Evolutionary conservation across 2,888 invertebrate species (phyloP).

Genomic region (Perizoma affinitatum): DNA sequence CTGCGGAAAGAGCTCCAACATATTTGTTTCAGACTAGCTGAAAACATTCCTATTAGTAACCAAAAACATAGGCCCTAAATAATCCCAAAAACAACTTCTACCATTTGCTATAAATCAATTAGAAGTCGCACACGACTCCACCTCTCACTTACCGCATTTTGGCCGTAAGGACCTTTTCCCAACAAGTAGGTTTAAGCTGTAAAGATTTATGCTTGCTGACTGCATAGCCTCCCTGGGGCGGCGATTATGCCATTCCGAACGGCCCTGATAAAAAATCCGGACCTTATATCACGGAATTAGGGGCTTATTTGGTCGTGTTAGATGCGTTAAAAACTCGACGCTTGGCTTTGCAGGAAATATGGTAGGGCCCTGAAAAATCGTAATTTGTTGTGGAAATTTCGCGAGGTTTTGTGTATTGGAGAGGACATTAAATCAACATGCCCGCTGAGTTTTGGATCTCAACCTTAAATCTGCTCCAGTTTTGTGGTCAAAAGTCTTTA

Average conservation of each 20-base stretch:
- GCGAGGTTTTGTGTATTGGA: slow-evolving; percentile 28
- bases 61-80: slow-evolving; percentile 9
- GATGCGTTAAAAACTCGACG: slow-evolving; percentile 39
- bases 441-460: slow-evolving; percentile 1
- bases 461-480: too few relatives aligned
- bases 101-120: slow-evolving; percentile 48
- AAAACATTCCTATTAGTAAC: slow-evolving; percentile 4
- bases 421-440: slow-evolving; percentile 31
- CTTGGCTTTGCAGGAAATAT: slow-evolving; percentile 37
- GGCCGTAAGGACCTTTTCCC: slow-evolving; percentile 49
- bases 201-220: slow-evolving; percentile 54
- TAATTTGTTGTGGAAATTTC: slow-evolving; percentile 33
- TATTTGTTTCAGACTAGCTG: too few relatives aligned
- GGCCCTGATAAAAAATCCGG: slow-evolving; percentile 49
- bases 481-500: too few relatives aligned
- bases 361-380: slow-evolving; percentile 30
- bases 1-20: too few relatives aligned
- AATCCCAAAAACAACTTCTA: slow-evolving; percentile 21
- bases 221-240: slow-evolving; percentile 35
- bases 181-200: slow-evolving; percentile 52
- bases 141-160: slow-evolving; percentile 33
- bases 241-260: slow-evolving; percentile 39
- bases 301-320: slow-evolving; percentile 42
- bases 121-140: slow-evolving; percentile 30
- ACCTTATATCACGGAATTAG: slow-evolving; percentile 58